Conservation (phyloP, 2,113 vertebrate genomes). For the Chaenocephalus aceratus region DNA sequence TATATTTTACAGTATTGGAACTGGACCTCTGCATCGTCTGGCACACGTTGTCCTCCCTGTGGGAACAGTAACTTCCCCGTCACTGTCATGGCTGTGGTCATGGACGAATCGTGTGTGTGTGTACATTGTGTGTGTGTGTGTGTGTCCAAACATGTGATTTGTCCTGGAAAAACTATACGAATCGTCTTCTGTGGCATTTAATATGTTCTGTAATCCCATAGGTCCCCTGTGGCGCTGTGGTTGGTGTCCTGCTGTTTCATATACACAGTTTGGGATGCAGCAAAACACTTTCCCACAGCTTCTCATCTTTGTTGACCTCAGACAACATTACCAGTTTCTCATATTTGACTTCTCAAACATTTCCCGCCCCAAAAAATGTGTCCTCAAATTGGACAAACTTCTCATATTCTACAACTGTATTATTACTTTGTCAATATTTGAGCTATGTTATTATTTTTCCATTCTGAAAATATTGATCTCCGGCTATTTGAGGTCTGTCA, state of each 20-base stretch:
- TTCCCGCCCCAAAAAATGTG: neutral
- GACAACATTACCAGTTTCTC: neutral
- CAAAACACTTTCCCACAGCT: neutral
- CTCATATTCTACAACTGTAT: neutral
- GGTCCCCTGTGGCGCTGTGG: neutral
- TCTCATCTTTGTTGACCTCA: neutral
- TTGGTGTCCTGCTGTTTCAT: constrained; percentile 21
- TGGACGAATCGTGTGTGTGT: no score
- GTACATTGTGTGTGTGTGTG: constrained; percentile 17
- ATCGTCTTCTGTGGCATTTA: constrained; percentile 25
- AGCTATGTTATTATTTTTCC: no score
- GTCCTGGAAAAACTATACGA: constrained; percentile 54
- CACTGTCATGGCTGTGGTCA: constrained; percentile 12
- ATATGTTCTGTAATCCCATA: constrained; percentile 29
- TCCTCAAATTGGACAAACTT: neutral
- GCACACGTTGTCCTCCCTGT: constrained; percentile 11
- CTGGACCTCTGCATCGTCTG: constrained; percentile 30
- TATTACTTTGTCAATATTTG: neutral
- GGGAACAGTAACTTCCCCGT: constrained; percentile 34
- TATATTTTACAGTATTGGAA: neutral
- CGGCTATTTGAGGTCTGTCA: no score
- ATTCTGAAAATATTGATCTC: no score
- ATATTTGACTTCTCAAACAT: neutral
- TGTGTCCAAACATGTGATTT: constrained; percentile 47
- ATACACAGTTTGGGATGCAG: neutral